These are phyloP conservation scores for Phrynocephalus guinanensis DNA, from an alignment of 2,797 vertebrate species.

Conservation along the genomic window DNA sequence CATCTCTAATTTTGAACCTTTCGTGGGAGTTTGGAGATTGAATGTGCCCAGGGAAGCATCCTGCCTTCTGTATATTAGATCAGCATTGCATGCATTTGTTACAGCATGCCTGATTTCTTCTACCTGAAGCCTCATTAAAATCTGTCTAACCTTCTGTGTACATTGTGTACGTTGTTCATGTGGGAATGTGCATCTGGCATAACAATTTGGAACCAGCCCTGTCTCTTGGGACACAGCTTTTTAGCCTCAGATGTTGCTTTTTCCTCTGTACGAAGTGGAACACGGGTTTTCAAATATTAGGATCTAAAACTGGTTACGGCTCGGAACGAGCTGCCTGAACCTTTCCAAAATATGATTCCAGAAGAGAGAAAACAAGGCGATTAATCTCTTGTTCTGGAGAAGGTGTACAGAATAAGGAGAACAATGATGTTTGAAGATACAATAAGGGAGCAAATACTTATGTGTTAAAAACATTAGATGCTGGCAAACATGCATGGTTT, in stretches of 20 bases:
- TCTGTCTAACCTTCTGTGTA: constrained; percentile 5
- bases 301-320: constrained; percentile 38
- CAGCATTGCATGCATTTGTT: constrained; percentile 29
- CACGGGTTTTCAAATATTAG: constrained; percentile 23
- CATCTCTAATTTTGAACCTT: neutral
- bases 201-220: constrained; percentile 33
- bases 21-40: constrained; percentile 33
- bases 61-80: constrained; percentile 14
- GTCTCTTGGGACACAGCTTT: constrained; percentile 25
- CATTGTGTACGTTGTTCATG: neutral
- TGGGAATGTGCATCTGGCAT: neutral
- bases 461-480: constrained; percentile 41
- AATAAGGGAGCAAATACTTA: constrained; percentile 40
- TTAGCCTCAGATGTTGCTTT: constrained; percentile 32
- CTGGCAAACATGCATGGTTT: constrained; percentile 23
- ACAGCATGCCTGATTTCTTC: constrained; percentile 36
- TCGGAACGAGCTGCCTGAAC: constrained; percentile 41
- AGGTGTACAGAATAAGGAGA: neutral
- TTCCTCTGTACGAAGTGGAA: constrained; percentile 22
- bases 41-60: constrained; percentile 17
- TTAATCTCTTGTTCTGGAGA: constrained; percentile 27
- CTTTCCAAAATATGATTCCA: constrained; percentile 37
- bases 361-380: constrained; percentile 41
- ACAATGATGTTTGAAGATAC: constrained; percentile 18
- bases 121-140: constrained; percentile 43